Evolutionary conservation across 2,113 vertebrate species (phyloP).

Genomic region (Dipodomys ordii): DNA sequence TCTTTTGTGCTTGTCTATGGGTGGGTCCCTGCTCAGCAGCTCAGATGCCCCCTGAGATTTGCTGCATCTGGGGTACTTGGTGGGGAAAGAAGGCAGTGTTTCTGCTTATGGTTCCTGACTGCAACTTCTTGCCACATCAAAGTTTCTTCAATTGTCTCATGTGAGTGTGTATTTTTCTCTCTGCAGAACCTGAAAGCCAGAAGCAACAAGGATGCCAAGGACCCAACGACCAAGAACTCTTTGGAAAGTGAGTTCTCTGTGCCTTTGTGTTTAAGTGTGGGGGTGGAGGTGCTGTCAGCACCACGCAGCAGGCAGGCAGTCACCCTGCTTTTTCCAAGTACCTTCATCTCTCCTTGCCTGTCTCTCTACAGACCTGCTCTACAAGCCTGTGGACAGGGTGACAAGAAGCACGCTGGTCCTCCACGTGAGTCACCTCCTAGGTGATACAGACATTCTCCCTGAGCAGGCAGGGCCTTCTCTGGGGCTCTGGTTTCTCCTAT

Average conservation of each 20-base stretch:
- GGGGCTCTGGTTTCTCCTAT: neutral
- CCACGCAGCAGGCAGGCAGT: too few species aligned
- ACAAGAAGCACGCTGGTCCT: slow-evolving; percentile 97
- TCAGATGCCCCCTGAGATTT: neutral
- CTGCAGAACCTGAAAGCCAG: slow-evolving; percentile 96
- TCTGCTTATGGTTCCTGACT: neutral
- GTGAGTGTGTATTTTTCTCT: slow-evolving; percentile 56
- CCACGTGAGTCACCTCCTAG: slow-evolving; percentile 91
- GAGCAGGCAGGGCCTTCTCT: neutral
- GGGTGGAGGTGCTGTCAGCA: too few species aligned
- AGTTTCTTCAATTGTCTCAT: rapidly evolving
- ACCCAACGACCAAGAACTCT: slow-evolving; percentile 94
- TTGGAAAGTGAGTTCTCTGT: slow-evolving; percentile 93
- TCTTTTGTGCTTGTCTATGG: rapidly evolving
- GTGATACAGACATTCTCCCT: too few species aligned
- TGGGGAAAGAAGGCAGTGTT: neutral
- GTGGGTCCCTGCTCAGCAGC: neutral
- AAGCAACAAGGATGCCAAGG: slow-evolving; percentile 95
- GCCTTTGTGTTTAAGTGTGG: too few species aligned
- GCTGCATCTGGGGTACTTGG: neutral
- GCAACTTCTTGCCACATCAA: neutral
- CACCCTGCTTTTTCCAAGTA: neutral
- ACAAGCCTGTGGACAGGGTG: slow-evolving; percentile 98
- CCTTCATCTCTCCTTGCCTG: neutral
- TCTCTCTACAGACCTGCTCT: slow-evolving; percentile 92